phyloP scores from a whole-genome alignment of 2,888 invertebrate species.

The Parthenolecanium corni region DNA sequence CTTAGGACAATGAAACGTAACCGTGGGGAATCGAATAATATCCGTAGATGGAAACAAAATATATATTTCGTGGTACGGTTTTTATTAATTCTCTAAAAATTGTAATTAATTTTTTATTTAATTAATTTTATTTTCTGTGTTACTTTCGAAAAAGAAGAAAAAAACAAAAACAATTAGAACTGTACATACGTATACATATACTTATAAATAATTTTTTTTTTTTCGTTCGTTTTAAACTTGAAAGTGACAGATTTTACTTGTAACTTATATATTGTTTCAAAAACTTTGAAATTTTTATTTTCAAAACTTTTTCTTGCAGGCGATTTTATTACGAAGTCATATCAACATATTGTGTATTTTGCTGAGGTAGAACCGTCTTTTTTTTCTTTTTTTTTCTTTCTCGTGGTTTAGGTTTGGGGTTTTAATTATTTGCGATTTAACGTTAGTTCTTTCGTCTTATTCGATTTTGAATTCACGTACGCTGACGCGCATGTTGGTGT shows the following conservation, averaged over 20 bases:
- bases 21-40: neutral
- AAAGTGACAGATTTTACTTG: neutral
- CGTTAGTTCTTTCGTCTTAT: no score
- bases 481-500: no score
- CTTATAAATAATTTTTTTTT: neutral
- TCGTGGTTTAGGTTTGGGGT: no score
- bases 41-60: neutral
- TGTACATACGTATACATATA: no score
- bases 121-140: neutral
- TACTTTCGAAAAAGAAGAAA: neutral
- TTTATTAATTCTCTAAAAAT: neutral
- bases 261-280: neutral
- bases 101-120: neutral
- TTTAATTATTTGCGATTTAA: no score
- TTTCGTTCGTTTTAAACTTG: neutral
- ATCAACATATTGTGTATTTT: neutral
- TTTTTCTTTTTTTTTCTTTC: no score
- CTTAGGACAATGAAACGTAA: neutral
- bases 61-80: neutral
- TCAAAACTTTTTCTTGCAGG: neutral
- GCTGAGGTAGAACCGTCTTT: neutral
- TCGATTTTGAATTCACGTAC: no score
- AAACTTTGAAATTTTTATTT: neutral
- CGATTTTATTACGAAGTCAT: neutral
- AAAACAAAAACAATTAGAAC: no score